phyloP scores from a whole-genome alignment of 37 sponge, comb jelly and placozoan genomes.

The Hexactinellida sp. region DNA sequence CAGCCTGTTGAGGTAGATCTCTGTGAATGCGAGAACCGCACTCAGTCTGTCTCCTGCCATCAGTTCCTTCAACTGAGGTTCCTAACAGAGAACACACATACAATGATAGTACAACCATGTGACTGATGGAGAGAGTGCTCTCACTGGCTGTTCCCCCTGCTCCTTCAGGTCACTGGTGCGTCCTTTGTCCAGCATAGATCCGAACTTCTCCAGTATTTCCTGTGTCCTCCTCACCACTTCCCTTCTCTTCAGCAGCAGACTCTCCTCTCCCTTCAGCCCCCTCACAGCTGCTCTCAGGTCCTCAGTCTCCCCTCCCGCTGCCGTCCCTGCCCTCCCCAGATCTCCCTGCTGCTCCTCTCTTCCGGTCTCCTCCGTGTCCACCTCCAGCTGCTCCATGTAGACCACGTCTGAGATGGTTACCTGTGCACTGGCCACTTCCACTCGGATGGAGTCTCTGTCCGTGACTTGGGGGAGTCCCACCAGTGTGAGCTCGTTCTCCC shows the following conservation, averaged over 20 bases:
- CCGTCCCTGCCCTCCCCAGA: not conserved
- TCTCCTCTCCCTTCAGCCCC: not conserved
- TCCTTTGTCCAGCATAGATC: not conserved
- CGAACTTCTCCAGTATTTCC: not conserved
- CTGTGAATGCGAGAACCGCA: not conserved
- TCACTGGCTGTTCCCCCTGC: not conserved
- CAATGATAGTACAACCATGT: not conserved
- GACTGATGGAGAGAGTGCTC: not conserved
- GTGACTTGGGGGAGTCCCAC: constrained; percentile 12
- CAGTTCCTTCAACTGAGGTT: not conserved
- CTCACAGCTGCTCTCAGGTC: constrained; percentile 7
- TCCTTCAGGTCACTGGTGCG: not conserved
- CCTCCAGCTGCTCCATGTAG: not conserved
- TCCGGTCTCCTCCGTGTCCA: not conserved
- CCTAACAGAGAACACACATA: not conserved
- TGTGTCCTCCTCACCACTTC: not conserved
- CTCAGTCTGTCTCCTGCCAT: not conserved
- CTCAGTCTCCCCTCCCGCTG: not conserved
- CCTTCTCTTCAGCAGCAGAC: not conserved
- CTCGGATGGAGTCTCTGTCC: not conserved
- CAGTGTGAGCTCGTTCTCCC: not conserved
- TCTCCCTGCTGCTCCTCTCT: not conserved
- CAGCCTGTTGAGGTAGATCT: not conserved
- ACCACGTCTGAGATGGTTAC: constrained; percentile 1
- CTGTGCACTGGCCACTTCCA: not conserved